A percentile compares a stretch with the other conserved stretches of the same genome.
Evolutionary conservation across 2,113 vertebrate species (phyloP).

Genomic region (Eublepharis macularius): DNA sequence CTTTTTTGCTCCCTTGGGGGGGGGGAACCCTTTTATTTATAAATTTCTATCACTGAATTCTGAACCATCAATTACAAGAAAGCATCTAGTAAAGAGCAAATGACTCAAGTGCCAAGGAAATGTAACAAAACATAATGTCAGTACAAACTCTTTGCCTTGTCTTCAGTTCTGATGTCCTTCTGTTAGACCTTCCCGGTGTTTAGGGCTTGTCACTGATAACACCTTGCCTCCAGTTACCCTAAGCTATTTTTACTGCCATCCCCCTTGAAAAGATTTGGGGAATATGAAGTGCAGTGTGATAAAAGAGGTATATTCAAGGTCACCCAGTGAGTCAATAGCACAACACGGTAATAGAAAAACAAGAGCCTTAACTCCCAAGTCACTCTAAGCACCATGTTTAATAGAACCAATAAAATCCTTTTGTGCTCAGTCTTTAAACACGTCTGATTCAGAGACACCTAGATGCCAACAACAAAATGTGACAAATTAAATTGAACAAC

Average conservation of each 20-base stretch:
- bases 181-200: slow-evolving; percentile 1
- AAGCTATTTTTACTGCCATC: slow-evolving; percentile 5
- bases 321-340: slow-evolving; percentile 4
- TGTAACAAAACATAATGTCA: not conserved
- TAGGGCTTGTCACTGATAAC: slow-evolving; percentile 6
- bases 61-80: not conserved
- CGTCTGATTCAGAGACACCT: slow-evolving; percentile 16
- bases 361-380: slow-evolving; percentile 14
- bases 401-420: slow-evolving; percentile 25
- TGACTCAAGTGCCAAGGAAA: not conserved
- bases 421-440: slow-evolving; percentile 24
- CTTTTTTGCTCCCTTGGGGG: not conserved
- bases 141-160: not conserved
- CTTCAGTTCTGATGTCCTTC: not conserved
- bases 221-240: slow-evolving; percentile 7
- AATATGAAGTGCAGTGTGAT: not conserved
- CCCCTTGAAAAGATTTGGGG: slow-evolving; percentile 2
- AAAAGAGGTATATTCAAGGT: slow-evolving; percentile 2
- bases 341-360: slow-evolving; percentile 8
- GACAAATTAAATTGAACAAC: slow-evolving; percentile 24
- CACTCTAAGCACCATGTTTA: slow-evolving; percentile 23
- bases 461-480: slow-evolving; percentile 1
- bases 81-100: not conserved
- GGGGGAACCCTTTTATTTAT: too few species aligned
- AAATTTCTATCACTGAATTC: not conserved